These are phyloP conservation scores for Hydropsyche betteni DNA, from an alignment of 2,888 invertebrate genomes.

Conservation along the genomic window DNA sequence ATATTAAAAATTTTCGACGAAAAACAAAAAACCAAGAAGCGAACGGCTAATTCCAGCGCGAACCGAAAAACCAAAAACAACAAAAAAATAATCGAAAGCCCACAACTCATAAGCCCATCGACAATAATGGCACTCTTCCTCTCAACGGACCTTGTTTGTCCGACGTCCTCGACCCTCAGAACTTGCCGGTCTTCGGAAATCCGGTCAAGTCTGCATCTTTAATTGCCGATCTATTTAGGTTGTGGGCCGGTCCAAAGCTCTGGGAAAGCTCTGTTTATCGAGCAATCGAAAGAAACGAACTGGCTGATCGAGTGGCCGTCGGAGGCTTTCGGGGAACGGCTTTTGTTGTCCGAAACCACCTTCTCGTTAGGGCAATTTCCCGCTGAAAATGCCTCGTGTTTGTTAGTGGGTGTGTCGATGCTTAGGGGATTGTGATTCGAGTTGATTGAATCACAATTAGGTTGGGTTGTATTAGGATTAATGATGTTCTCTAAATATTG, in stretches of 20 bases:
- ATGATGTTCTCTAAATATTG: no score
- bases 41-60: no score
- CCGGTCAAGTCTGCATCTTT: slow-evolving; percentile 10
- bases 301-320: slow-evolving; percentile 9
- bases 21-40: no score
- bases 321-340: not conserved
- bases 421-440: no score
- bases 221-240: slow-evolving; percentile 17
- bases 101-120: not conserved
- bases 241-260: no score
- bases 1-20: no score
- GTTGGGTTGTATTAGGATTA: no score
- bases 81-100: no score
- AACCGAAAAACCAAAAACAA: no score
- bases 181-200: slow-evolving; percentile 4
- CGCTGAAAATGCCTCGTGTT: not conserved
- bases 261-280: not conserved
- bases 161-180: not conserved
- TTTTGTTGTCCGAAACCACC: slow-evolving; percentile 23
- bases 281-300: slow-evolving; percentile 30
- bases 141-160: not conserved
- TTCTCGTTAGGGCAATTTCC: slow-evolving; percentile 18
- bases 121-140: no score
- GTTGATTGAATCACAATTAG: no score
- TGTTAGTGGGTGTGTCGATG: no score